A percentile compares a stretch with the other conserved stretches of the same genome.
These are phyloP conservation scores for Aeoliscus strigatus DNA, from an alignment of 2,797 vertebrate genomes.

Conservation along the genomic window DNA sequence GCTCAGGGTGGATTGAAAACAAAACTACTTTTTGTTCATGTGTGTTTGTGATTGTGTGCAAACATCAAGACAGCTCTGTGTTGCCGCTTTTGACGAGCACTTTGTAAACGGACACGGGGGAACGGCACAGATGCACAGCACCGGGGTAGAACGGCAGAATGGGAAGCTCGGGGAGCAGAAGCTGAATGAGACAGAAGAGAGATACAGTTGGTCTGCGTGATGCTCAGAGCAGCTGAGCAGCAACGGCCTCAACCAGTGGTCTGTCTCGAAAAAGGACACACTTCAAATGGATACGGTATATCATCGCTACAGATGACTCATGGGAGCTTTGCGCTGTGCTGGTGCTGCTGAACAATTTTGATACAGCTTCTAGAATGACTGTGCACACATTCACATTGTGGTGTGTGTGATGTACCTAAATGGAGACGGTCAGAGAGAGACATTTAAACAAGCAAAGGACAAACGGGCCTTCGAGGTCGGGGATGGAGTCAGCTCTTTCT, in stretches of 20 bases:
- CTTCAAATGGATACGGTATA: constrained; percentile 22
- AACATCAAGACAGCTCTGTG: too few species aligned
- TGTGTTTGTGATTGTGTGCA: too few species aligned
- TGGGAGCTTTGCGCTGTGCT: constrained; percentile 37
- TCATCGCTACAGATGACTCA: constrained; percentile 47
- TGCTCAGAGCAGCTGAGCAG: constrained; percentile 20
- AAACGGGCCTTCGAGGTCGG: constrained; percentile 41
- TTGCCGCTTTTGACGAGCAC: too few species aligned
- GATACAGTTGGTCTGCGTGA: constrained; percentile 6
- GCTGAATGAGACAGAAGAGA: constrained; percentile 19
- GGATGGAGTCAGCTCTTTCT: constrained; percentile 37
- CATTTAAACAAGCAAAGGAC: constrained; percentile 28
- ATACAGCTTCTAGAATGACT: constrained; percentile 32
- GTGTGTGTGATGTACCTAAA: too few species aligned
- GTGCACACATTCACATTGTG: constrained; percentile 7
- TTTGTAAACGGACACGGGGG: too few species aligned
- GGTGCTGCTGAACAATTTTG: constrained; percentile 13
- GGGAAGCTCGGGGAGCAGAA: constrained; percentile 5
- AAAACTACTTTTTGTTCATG: too few species aligned
- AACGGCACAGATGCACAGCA: too few species aligned
- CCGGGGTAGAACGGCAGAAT: too few species aligned
- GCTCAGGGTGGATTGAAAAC: too few species aligned
- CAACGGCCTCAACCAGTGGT: constrained; percentile 3
- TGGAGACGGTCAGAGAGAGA: too few species aligned
- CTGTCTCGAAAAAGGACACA: constrained; percentile 39